A percentile compares a stretch with the other conserved stretches of the same genome.
Evolutionary conservation across 1,140 invertebrate species (phyloP).

Genomic region (Leptinotarsa texana): DNA sequence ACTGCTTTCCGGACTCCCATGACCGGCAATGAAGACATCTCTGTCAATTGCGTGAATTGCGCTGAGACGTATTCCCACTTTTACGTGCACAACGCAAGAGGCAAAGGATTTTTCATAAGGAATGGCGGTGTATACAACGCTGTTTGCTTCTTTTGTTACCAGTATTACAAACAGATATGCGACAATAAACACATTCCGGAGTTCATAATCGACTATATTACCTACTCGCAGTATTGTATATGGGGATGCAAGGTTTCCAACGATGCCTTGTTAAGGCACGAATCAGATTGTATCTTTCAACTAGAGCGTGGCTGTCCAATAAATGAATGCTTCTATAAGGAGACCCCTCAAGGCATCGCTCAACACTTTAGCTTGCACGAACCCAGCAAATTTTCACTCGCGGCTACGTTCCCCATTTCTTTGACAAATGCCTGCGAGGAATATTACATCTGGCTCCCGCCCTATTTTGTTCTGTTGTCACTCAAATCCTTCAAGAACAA

Average conservation of each 20-base stretch:
- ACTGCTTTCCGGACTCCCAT: neutral
- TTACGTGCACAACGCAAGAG: neutral
- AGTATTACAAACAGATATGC: neutral
- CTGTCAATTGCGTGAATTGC: neutral
- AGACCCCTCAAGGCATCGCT: no score
- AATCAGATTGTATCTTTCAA: neutral
- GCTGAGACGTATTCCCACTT: neutral
- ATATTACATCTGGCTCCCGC: neutral
- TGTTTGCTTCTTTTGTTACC: neutral
- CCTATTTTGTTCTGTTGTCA: neutral
- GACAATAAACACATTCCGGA: neutral
- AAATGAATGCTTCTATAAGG: neutral
- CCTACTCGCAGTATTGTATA: neutral
- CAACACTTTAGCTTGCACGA: no score
- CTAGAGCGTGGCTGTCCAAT: neutral
- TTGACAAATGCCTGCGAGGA: no score
- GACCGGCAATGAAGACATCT: neutral
- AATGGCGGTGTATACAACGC: neutral
- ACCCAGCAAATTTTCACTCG: no score
- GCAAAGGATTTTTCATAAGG: neutral
- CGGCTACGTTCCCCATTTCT: no score
- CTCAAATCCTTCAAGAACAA: neutral
- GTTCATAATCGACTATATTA: neutral
- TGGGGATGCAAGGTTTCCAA: neutral
- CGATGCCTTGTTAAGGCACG: neutral